A percentile compares a stretch with the other conserved stretches of the same genome.
Evolutionary conservation across 2,888 invertebrate species (phyloP).

Genomic region (Cataglyphis albicans): DNA sequence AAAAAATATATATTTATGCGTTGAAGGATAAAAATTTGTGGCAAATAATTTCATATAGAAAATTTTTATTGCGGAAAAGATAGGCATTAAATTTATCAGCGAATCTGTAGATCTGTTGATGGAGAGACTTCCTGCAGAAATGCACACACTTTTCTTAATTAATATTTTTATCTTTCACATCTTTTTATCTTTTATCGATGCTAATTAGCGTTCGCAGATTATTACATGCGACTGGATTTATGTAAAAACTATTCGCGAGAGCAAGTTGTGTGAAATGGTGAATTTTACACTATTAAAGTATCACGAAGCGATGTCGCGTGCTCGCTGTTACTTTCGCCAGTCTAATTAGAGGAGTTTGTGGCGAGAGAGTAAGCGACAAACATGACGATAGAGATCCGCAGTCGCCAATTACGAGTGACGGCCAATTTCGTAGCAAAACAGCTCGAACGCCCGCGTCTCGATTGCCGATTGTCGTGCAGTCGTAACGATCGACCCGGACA

Average conservation of each 20-base stretch:
- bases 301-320: not conserved
- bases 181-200: conserved; percentile 31
- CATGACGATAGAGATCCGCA: conserved; percentile 17
- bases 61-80: not conserved
- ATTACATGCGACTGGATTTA: not conserved
- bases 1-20: no score
- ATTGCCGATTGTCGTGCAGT: conserved; percentile 45
- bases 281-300: conserved; percentile 1
- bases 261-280: no score
- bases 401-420: conserved; percentile 14
- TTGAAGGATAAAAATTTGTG: not conserved
- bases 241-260: not conserved
- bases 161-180: not conserved
- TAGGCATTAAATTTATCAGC: not conserved
- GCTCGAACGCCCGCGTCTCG: conserved; percentile 24
- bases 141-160: not conserved
- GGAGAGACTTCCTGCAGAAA: not conserved
- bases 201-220: not conserved
- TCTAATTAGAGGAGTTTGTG: conserved; percentile 29
- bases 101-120: not conserved
- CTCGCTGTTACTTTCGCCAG: conserved; percentile 3
- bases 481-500: conserved; percentile 43
- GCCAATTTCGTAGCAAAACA: conserved; percentile 34
- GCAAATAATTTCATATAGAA: not conserved
- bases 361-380: conserved; percentile 9